These are phyloP conservation scores for Litoditis marina DNA, from an alignment of 2,888 invertebrate genomes.

Conservation along the genomic window DNA sequence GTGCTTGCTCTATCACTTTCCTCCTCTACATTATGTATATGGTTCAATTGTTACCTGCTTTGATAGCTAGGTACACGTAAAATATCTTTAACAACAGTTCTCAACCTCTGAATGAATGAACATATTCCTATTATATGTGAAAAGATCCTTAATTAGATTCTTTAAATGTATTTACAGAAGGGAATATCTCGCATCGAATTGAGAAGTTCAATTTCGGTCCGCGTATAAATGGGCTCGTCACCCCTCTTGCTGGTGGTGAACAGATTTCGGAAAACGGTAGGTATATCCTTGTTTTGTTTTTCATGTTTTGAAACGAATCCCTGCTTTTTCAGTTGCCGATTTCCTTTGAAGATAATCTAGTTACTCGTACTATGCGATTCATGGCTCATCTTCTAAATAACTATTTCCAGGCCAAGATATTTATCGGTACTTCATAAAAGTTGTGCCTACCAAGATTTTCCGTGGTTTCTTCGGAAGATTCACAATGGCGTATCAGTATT, in stretches of 20 bases:
- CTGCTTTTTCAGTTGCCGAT: too few relatives aligned
- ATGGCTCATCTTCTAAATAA: too few relatives aligned
- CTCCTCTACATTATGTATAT: too few relatives aligned
- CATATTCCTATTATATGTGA: too few relatives aligned
- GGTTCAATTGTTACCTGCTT: too few relatives aligned
- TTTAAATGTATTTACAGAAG: constrained; percentile 65
- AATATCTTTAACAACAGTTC: too few relatives aligned
- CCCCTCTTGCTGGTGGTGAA: constrained; percentile 92
- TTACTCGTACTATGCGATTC: too few relatives aligned
- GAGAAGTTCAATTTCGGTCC: constrained; percentile 90
- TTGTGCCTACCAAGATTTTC: constrained; percentile 87
- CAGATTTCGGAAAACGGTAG: constrained; percentile 73
- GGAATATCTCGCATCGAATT: constrained; percentile 94
- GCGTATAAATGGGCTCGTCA: constrained; percentile 75
- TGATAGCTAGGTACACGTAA: too few relatives aligned
- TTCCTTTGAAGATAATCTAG: too few relatives aligned
- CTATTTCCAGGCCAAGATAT: constrained; percentile 72
- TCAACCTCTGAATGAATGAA: too few relatives aligned
- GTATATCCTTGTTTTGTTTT: too few relatives aligned
- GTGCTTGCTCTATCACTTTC: neutral
- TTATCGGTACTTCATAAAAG: constrained; percentile 89
- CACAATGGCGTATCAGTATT: constrained; percentile 78
- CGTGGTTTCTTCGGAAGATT: constrained; percentile 47
- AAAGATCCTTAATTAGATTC: neutral
- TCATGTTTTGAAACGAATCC: too few relatives aligned